Evolutionary conservation across 2,888 invertebrate species (phyloP).

Genomic region (Philereme transversata): DNA sequence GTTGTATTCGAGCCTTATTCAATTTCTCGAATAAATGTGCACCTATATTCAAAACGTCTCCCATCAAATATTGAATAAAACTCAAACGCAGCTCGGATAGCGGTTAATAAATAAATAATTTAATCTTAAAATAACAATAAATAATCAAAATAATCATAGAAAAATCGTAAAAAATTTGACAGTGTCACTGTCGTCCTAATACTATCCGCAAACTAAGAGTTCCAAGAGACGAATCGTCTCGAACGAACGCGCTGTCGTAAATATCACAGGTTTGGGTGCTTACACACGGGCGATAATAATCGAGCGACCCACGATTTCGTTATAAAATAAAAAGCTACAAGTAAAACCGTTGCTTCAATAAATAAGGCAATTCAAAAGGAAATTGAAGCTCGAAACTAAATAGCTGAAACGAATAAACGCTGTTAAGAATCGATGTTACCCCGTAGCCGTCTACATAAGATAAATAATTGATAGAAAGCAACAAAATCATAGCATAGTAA

Average conservation of each 20-base stretch:
- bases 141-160: constrained; percentile 43
- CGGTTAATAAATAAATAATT: constrained; percentile 66
- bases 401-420: constrained; percentile 1
- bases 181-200: constrained; percentile 48
- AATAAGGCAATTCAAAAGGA: neutral
- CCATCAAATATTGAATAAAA: constrained; percentile 63
- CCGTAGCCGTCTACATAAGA: neutral
- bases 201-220: constrained; percentile 64
- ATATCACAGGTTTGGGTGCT: constrained; percentile 72
- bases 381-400: constrained; percentile 41
- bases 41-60: constrained; percentile 80
- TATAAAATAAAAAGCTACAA: too few species aligned
- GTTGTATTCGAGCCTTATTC: constrained; percentile 62
- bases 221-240: constrained; percentile 30
- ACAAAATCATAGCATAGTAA: neutral
- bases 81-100: constrained; percentile 56
- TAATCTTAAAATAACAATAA: constrained; percentile 57
- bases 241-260: constrained; percentile 51
- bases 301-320: neutral
- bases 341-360: neutral
- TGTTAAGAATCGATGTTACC: neutral
- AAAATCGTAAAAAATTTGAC: constrained; percentile 59
- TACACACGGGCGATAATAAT: constrained; percentile 11
- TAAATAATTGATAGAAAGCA: neutral
- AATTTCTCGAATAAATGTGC: constrained; percentile 74